Base-by-base conservation (phyloP, 2,888 invertebrate genomes). In the Meta bourneti region DNA sequence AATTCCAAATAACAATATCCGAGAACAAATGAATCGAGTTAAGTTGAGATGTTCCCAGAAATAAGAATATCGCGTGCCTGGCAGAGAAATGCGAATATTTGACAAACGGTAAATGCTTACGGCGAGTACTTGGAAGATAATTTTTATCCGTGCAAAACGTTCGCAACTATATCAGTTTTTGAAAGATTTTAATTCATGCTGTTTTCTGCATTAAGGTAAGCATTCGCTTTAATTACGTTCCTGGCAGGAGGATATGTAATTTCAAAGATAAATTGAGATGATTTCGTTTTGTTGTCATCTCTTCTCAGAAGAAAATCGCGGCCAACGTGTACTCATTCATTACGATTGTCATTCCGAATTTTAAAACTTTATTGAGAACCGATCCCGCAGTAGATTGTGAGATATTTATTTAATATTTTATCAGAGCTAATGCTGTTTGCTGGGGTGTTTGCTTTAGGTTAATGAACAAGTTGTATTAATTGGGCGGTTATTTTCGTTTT, bases 61-160 rank as follows among this genome's bases (percentile, higher is more conserved):
- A 86, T 91, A 91, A 79, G 91, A 91, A 72, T 51, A 83, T 91
- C 52, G 91, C 91, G 91, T 91, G 91, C 8, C 52, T 4, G 19
- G 51, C 71, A 20, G 49, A 52, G 70, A 54, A n/a, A 52, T 83
- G 34, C 70, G 77, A 61, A 69, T 16, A 54, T 78, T 83, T 86
- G 91, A 87, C 91, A 87, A 91, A 91, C 83, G 83, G 72, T 79
- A 87, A 91, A 82, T 70, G 75, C 81, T 81, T 61, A 54, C 72
- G 78, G 79, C 52, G 78, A 74, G 71, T 52, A 71, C 49, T 79
- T 84, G 19, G 72, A 71, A 61, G n/a, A 72, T 79, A 80, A 82
- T 71, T 87, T 91, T 91, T 83, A 52, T 61, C 74, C 72, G 70
- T 19, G 83, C 52, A 70, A 70, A 83, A 51, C 61, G 79, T 78